Evolutionary conservation across 1,140 invertebrate species (phyloP), one percentile per base, ranked within the genome.

Genomic region (Pararge aegeria): DNA sequence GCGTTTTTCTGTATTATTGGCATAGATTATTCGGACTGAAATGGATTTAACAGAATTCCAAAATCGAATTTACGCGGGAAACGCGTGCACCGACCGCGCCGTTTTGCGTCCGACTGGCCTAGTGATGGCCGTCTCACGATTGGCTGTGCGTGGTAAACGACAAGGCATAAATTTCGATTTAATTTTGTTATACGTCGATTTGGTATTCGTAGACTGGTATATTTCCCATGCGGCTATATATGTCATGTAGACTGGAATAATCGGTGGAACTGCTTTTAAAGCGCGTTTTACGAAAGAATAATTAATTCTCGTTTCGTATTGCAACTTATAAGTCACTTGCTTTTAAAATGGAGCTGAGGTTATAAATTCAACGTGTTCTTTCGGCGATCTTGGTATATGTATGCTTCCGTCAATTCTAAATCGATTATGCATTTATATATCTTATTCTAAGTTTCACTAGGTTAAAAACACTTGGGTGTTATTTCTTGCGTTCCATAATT

Each of bases 51-150:
- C 5, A 40, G 2, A 16, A 20, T 57, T 57, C 46, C 19, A 40
- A 50, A 50, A 50, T 54, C 40, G 30, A 66, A 57, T 53, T 53
- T 12, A 44, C 58, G 58, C 64, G 64, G 53, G 27, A 54, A 55
- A 59, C 63, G 57, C 64, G 64, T 44, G 54, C 59, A 51, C 30
- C 51, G 21, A 55, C 37, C 55, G 44, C 59, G 55, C 59, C 51
- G 64, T 19, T 52, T 37, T 16, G 52, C 58, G 64, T 57, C 24
- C 57, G 50, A 66, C 64, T 66, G 55, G 7, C 37, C 24, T 57
- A 57, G 58, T 61, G 58, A 50, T 57, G 55, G 19, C 18, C 15
- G 42, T 10, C 6, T 21, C 2, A 1, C 16, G 30, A 34, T 34
- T 34, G 30, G 30, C 1, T 0, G 19, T 3, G 5, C 20, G 4